phyloP scores from a whole-genome alignment of 2,888 invertebrate genomes.

The Orthonychiurus folsomi region DNA sequence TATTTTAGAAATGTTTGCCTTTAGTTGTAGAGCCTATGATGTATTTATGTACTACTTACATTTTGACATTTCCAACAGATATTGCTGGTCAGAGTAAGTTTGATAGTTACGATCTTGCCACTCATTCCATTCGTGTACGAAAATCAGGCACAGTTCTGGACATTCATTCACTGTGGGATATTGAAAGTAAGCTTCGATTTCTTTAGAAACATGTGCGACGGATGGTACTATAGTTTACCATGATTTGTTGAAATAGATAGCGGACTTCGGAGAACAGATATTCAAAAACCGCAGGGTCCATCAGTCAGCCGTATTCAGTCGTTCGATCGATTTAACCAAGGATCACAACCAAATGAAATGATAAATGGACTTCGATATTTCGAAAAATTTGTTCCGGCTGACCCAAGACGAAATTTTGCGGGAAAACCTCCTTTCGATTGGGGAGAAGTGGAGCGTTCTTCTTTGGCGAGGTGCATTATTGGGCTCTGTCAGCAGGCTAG shows the following conservation, averaged over 20 bases:
- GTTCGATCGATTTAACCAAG: slow-evolving; percentile 51
- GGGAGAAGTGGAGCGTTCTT: slow-evolving; percentile 44
- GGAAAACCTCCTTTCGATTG: slow-evolving; percentile 41
- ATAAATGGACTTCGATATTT: slow-evolving; percentile 50
- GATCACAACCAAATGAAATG: slow-evolving; percentile 52
- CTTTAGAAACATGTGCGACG: too few species aligned
- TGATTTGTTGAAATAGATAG: slow-evolving; percentile 23
- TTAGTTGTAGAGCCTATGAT: too few species aligned
- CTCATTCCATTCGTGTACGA: slow-evolving; percentile 52
- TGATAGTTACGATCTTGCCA: slow-evolving; percentile 10
- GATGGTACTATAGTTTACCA: too few species aligned
- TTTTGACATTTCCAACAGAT: too few species aligned
- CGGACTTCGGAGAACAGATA: slow-evolving; percentile 21
- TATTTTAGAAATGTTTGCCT: too few species aligned
- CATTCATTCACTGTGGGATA: slow-evolving; percentile 50
- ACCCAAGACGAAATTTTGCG: slow-evolving; percentile 42
- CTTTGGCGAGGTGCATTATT: slow-evolving; percentile 49
- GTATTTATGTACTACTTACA: too few species aligned
- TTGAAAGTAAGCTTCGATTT: slow-evolving; percentile 42
- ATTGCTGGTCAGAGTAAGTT: too few species aligned
- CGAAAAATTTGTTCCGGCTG: slow-evolving; percentile 41
- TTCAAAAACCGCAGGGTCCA: slow-evolving; percentile 9
- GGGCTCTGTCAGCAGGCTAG: slow-evolving; percentile 49
- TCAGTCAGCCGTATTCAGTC: slow-evolving; percentile 44
- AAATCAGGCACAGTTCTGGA: slow-evolving; percentile 52